These are phyloP conservation scores for Alectoris magna DNA, from an alignment of 2,797 vertebrate genomes.

Conservation along the genomic window DNA sequence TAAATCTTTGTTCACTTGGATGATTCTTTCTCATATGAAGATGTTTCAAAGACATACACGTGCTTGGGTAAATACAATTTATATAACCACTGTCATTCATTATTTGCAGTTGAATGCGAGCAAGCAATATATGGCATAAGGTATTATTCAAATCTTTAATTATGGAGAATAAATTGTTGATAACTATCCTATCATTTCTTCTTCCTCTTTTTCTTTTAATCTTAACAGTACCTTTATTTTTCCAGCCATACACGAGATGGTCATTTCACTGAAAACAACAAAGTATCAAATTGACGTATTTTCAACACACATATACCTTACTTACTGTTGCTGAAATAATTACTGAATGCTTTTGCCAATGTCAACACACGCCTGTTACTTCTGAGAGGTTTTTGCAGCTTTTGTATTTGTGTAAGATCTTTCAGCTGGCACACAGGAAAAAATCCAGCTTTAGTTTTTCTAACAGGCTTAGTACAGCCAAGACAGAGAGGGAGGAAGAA, in stretches of 20 bases:
- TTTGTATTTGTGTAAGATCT: not conserved
- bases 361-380: not conserved
- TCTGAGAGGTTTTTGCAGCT: not conserved
- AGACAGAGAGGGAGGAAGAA: not conserved
- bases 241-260: not conserved
- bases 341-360: not conserved
- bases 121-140: not conserved
- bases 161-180: not conserved
- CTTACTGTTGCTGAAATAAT: not conserved
- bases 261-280: not conserved
- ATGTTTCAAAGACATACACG: not conserved
- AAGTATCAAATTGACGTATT: not conserved
- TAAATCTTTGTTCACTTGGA: not conserved
- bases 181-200: not conserved
- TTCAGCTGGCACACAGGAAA: not conserved
- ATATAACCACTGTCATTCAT: not conserved
- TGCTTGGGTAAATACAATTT: not conserved
- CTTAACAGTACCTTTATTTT: not conserved
- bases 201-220: not conserved
- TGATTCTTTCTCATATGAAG: not conserved
- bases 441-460: not conserved
- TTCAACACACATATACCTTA: not conserved
- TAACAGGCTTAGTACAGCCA: not conserved
- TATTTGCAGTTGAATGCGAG: not conserved
- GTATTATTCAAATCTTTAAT: not conserved